Percentiles rank a stretch among this genome's conserved stretches.
phyloP scores from a whole-genome alignment of 2,113 vertebrate species.

The Pelobates fuscus region DNA sequence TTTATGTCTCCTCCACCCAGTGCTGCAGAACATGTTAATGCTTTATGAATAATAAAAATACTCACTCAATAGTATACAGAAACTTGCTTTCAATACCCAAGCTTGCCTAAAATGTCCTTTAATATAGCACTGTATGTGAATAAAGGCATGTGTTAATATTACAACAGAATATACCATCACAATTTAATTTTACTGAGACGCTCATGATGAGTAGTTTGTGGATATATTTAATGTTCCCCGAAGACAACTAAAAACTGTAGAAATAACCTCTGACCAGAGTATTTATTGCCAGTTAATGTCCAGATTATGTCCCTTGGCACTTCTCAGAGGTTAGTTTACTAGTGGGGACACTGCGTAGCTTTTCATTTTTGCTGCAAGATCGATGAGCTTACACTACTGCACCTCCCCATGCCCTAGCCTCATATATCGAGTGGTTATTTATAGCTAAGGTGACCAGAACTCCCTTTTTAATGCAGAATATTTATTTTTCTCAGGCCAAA shows the following conservation, averaged over 20 bases:
- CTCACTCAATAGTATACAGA: no score
- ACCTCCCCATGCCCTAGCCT: no score
- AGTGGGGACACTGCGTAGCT: slow-evolving; percentile 31
- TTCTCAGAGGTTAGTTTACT: slow-evolving; percentile 40
- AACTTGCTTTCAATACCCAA: no score
- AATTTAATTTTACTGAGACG: slow-evolving; percentile 30
- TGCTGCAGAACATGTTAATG: no score
- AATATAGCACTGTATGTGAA: slow-evolving; percentile 12
- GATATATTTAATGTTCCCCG: slow-evolving; percentile 43
- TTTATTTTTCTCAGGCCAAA: no score
- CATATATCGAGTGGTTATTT: no score
- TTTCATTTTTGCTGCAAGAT: slow-evolving; percentile 32
- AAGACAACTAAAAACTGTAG: slow-evolving; percentile 35
- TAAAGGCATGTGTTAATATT: slow-evolving; percentile 4
- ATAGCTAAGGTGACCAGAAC: neutral
- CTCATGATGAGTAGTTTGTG: slow-evolving; percentile 27
- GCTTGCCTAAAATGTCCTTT: no score
- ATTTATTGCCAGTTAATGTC: slow-evolving; percentile 41
- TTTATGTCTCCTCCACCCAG: no score
- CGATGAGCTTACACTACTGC: no score
- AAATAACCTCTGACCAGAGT: slow-evolving; percentile 40
- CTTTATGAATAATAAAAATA: no score
- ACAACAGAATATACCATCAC: slow-evolving; percentile 28
- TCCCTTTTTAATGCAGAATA: neutral
- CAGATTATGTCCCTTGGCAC: slow-evolving; percentile 29